A percentile compares a stretch with the other conserved stretches of the same genome.
phyloP scores from a whole-genome alignment of 2,113 vertebrate genomes.

The Apodemus sylvaticus region DNA sequence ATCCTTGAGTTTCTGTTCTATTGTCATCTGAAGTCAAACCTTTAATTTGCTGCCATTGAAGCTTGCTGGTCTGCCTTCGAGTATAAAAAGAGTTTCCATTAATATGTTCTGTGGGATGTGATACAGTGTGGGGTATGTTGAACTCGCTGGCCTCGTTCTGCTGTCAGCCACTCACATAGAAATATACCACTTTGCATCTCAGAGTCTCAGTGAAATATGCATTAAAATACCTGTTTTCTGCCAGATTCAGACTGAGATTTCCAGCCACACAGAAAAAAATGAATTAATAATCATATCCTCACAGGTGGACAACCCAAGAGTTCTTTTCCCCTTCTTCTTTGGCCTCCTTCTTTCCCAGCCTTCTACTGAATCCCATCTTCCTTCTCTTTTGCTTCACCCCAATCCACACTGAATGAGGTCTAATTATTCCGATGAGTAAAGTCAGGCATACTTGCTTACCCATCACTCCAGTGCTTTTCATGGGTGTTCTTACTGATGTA shows the following conservation, averaged over 20 bases:
- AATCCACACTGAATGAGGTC: not conserved
- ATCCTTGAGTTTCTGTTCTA: constrained; percentile 8
- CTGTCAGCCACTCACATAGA: constrained; percentile 52
- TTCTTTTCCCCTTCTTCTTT: not conserved
- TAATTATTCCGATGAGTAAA: not conserved
- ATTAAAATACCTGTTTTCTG: constrained; percentile 40
- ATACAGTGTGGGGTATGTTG: not conserved
- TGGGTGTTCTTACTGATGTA: too few species aligned
- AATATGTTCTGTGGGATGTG: not conserved
- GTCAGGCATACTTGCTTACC: not conserved
- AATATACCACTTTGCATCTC: constrained; percentile 14
- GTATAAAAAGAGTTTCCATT: constrained; percentile 52
- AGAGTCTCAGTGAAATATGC: not conserved
- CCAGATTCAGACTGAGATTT: not conserved
- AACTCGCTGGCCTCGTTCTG: constrained; percentile 3
- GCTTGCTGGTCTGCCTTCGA: constrained; percentile 37
- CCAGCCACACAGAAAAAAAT: not conserved
- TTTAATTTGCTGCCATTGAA: constrained; percentile 61
- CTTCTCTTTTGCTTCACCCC: too few species aligned
- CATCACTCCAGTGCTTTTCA: not conserved
- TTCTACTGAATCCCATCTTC: too few species aligned
- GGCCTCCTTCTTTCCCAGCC: not conserved
- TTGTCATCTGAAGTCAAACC: constrained; percentile 45
- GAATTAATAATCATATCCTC: not conserved
- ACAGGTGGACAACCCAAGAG: not conserved